These are phyloP conservation scores for Fragum sueziense DNA, from an alignment of 2,888 invertebrate genomes.

Conservation along the genomic window DNA sequence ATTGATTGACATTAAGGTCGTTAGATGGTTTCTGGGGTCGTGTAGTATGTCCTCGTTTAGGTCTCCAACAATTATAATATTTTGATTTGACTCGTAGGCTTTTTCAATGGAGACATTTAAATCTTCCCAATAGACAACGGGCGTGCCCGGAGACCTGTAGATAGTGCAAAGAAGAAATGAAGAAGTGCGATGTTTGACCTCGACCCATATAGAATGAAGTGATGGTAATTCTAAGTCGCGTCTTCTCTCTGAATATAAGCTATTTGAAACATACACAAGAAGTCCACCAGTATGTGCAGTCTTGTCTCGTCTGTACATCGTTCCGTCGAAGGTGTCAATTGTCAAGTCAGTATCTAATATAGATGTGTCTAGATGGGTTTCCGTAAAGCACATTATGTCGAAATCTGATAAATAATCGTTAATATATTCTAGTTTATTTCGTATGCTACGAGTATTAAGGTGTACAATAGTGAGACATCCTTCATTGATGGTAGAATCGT, in stretches of 20 bases:
- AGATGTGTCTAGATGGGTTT: slow-evolving; percentile 6
- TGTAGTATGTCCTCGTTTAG: slow-evolving; percentile 8
- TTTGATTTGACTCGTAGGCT: background rate
- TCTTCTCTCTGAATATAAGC: background rate
- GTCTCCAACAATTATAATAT: slow-evolving; percentile 1
- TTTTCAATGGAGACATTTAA: background rate
- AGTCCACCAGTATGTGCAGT: slow-evolving; percentile 1
- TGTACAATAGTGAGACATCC: background rate
- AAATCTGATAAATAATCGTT: slow-evolving; percentile 26
- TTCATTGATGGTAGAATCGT: background rate
- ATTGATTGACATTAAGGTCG: background rate
- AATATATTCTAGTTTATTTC: slow-evolving; percentile 17
- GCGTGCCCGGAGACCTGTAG: background rate
- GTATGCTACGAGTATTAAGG: slow-evolving; percentile 24
- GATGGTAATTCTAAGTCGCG: background rate
- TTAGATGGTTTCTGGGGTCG: background rate
- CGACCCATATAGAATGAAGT: background rate
- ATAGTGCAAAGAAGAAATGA: slow-evolving; percentile 4
- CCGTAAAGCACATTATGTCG: slow-evolving; percentile 27
- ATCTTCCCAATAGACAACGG: background rate
- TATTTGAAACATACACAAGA: background rate
- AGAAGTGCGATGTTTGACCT: background rate
- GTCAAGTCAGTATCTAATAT: background rate
- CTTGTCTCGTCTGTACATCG: background rate
- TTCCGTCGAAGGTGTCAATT: background rate